Evolutionary conservation across 2,113 vertebrate genomes (phyloP).

Genomic region (Pterocles gutturalis): DNA sequence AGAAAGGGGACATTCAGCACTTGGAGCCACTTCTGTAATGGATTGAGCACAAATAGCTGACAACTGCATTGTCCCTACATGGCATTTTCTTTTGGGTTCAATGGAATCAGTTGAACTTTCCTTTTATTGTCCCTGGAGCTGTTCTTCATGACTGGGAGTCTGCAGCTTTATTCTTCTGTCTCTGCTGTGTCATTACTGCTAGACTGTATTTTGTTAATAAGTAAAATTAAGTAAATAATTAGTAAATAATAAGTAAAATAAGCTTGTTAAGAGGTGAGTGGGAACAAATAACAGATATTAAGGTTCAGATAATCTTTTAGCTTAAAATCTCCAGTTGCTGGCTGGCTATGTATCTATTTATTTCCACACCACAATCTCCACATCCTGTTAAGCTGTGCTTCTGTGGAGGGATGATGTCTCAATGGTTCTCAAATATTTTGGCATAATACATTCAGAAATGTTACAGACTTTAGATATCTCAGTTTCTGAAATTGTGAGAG

Average conservation of each 20-base stretch:
- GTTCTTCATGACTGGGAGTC: neutral
- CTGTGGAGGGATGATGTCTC: neutral
- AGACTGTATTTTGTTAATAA: neutral
- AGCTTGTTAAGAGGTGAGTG: neutral
- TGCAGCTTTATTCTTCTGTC: neutral
- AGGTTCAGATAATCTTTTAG: neutral
- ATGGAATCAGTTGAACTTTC: neutral
- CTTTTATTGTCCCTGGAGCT: neutral
- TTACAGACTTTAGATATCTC: neutral
- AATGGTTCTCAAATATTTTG: neutral
- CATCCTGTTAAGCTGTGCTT: neutral
- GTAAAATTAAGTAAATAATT: no score
- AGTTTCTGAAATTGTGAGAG: neutral
- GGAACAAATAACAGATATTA: neutral
- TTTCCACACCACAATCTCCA: neutral
- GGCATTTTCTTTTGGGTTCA: conserved; percentile 1
- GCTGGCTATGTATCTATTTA: neutral
- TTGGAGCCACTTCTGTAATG: neutral
- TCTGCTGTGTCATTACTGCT: neutral
- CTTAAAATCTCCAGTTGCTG: neutral
- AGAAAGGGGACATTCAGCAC: neutral
- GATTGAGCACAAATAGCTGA: neutral
- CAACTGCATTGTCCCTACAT: neutral
- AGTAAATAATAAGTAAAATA: neutral
- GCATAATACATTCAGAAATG: neutral